A percentile compares a stretch with the other conserved stretches of the same genome.
These are phyloP conservation scores for Heliconius cydno DNA, from an alignment of 2,888 invertebrate genomes.

Conservation along the genomic window DNA sequence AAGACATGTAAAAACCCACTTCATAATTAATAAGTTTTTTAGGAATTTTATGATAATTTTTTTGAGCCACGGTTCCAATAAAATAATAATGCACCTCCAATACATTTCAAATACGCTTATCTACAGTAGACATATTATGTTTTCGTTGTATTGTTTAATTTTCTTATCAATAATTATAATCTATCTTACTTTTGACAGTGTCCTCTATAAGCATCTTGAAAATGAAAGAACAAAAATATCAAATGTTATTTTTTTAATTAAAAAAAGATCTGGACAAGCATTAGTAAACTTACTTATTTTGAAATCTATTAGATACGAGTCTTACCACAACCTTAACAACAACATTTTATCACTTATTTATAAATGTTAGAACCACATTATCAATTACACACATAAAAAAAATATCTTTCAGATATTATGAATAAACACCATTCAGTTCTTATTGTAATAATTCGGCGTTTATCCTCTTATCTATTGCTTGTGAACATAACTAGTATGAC, in stretches of 20 bases:
- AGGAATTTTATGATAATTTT: not conserved
- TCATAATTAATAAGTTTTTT: not conserved
- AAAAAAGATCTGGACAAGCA: not conserved
- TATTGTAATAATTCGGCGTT: constrained; percentile 46
- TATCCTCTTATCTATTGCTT: constrained; percentile 31
- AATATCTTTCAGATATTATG: constrained; percentile 31
- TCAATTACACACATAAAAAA: constrained; percentile 36
- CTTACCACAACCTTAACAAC: constrained; percentile 40
- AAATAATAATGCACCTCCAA: not conserved
- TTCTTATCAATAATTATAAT: not conserved
- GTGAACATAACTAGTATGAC: constrained; percentile 16
- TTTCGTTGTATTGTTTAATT: not conserved
- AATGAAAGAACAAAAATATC: not conserved
- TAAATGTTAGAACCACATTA: constrained; percentile 33
- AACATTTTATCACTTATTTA: constrained; percentile 36
- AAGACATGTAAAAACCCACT: not conserved
- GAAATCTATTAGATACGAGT: constrained; percentile 34
- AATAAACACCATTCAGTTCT: constrained; percentile 44
- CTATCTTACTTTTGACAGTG: not conserved
- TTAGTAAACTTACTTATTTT: not conserved
- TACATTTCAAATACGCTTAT: not conserved
- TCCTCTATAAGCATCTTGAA: not conserved
- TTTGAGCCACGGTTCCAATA: not conserved
- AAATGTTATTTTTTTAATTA: too few relatives aligned
- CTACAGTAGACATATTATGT: not conserved